Evolutionary conservation across 2,797 vertebrate species (phyloP).

Genomic region (Sebastes miniatus): DNA sequence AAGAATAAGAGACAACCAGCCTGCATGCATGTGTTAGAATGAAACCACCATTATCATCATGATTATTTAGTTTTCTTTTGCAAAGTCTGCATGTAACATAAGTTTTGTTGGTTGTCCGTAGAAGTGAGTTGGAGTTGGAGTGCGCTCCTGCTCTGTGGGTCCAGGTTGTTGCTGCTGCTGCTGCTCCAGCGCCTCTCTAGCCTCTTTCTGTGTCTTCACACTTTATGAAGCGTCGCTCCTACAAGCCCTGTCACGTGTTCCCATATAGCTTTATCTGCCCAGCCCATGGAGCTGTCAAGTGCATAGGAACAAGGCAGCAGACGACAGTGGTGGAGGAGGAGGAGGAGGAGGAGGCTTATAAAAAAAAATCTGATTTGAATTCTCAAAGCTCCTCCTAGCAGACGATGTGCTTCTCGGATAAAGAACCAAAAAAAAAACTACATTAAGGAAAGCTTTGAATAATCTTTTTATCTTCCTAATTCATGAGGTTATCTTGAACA

Average conservation of each 20-base stretch:
- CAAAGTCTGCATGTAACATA: background rate
- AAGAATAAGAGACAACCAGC: constrained; percentile 10
- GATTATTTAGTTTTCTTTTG: background rate
- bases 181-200: constrained; percentile 56
- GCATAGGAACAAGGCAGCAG: constrained; percentile 41
- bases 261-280: constrained; percentile 57
- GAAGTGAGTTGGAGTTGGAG: constrained; percentile 23
- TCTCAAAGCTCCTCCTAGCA: constrained; percentile 32
- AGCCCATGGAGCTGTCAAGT: constrained; percentile 60
- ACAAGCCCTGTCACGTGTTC: constrained; percentile 76
- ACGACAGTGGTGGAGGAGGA: constrained; percentile 9
- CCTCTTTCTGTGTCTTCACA: constrained; percentile 60
- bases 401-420: constrained; percentile 23
- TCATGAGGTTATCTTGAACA: background rate
- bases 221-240: constrained; percentile 81
- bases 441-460: background rate
- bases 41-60: background rate
- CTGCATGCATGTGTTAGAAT: background rate
- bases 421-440: background rate
- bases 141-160: constrained; percentile 49
- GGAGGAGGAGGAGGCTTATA: constrained; percentile 24
- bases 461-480: background rate
- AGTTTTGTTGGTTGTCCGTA: constrained; percentile 36
- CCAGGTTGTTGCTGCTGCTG: constrained; percentile 36
- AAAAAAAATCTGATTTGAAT: constrained; percentile 37